A percentile compares a stretch with the other conserved stretches of the same genome.
Conservation (phyloP, 2,888 invertebrate genomes). For the Nomada hirtipes region DNA sequence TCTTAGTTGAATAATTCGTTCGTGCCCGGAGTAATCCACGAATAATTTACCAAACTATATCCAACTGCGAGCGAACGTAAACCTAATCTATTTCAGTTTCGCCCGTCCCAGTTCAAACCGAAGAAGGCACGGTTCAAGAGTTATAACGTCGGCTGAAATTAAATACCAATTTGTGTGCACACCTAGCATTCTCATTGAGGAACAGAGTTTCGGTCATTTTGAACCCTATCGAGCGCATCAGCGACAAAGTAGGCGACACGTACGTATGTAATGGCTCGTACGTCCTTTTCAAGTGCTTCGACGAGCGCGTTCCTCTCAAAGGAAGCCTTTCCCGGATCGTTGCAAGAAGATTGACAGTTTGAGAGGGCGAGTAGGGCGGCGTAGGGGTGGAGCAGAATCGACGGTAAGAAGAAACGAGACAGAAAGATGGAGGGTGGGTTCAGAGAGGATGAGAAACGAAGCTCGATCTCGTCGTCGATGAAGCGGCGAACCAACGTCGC, state of each 20-base stretch:
- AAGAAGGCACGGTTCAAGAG: too few species aligned
- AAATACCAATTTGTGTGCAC: background rate
- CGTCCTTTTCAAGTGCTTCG: conserved; percentile 41
- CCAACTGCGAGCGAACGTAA: too few species aligned
- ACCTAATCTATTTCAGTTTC: background rate
- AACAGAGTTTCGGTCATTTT: background rate
- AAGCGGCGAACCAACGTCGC: conserved; percentile 66
- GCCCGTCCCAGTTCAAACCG: background rate
- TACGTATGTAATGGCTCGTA: conserved; percentile 37
- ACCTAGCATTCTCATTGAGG: conserved; percentile 8
- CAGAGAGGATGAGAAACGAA: conserved; percentile 57
- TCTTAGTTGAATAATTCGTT: too few species aligned
- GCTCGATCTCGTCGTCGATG: conserved; percentile 66
- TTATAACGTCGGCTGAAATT: background rate
- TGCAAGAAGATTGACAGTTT: conserved; percentile 56
- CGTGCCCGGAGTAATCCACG: too few species aligned
- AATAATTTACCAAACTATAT: too few species aligned
- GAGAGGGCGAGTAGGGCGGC: background rate
- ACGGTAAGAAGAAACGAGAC: conserved; percentile 30
- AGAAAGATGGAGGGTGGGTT: conserved; percentile 35
- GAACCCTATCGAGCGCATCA: background rate
- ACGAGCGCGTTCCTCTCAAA: conserved; percentile 32
- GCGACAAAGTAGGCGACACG: conserved; percentile 1
- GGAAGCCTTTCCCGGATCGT: conserved; percentile 48
- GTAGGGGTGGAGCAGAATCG: conserved; percentile 5